Percentiles rank a stretch among this genome's conserved stretches.
Conservation (phyloP, 2,888 invertebrate genomes). For the Melipona bicolor region DNA sequence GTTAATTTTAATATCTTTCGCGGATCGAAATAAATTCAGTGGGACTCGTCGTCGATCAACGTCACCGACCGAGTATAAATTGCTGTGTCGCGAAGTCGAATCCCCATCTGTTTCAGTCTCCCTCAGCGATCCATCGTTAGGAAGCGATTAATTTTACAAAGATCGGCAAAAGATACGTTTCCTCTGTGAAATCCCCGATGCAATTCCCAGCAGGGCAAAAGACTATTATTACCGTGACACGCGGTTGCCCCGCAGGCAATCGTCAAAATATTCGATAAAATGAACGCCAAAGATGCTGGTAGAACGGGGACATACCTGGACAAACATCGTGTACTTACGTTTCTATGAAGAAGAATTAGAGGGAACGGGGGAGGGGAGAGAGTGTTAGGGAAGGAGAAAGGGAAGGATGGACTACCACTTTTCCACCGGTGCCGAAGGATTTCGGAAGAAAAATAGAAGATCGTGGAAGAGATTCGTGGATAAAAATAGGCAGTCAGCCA, state of each 20-base stretch:
- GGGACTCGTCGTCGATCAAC: conserved; percentile 3
- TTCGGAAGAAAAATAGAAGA: conserved; percentile 29
- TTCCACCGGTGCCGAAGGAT: conserved; percentile 32
- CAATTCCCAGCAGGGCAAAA: conserved; percentile 35
- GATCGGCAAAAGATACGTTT: conserved; percentile 13
- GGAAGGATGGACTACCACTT: background rate
- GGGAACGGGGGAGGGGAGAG: too few relatives aligned
- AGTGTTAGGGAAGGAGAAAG: background rate
- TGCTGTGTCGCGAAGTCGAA: conserved; percentile 10
- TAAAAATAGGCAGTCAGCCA: conserved; percentile 43
- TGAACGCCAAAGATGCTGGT: background rate
- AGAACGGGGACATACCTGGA: conserved; percentile 13
- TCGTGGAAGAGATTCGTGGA: conserved; percentile 24
- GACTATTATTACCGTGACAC: conserved; percentile 29
- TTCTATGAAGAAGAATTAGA: background rate
- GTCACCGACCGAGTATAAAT: conserved; percentile 14
- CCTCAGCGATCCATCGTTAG: conserved; percentile 28
- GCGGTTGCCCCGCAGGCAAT: background rate
- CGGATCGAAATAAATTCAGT: conserved; percentile 14
- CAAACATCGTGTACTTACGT: background rate
- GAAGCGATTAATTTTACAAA: conserved; percentile 29
- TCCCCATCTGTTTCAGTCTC: conserved; percentile 1
- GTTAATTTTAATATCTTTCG: background rate
- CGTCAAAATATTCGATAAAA: conserved; percentile 28
- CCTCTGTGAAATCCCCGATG: background rate